Evolutionary conservation across 92 coral and sea anemone genomes (phyloP).

Genomic region (Diadumene lineata): DNA sequence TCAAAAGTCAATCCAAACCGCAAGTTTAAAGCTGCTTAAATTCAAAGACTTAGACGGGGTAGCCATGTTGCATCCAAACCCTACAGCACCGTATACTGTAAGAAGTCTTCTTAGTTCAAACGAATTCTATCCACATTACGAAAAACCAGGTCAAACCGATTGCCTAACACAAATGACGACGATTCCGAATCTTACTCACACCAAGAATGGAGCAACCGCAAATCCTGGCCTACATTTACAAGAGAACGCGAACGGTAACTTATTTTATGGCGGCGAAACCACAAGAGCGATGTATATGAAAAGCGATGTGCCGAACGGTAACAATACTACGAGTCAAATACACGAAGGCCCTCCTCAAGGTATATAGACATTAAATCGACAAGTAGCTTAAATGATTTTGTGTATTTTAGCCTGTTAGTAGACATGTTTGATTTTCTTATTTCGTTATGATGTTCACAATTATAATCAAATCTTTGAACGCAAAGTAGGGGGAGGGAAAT

Average conservation of each 20-base stretch:
- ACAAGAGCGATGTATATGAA: slow-evolving; percentile 88
- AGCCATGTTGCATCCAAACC: slow-evolving; percentile 95
- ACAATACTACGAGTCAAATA: slow-evolving; percentile 73
- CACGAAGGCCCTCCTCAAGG: slow-evolving; percentile 84
- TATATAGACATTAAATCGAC: slow-evolving; percentile 43
- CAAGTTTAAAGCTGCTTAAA: slow-evolving; percentile 61
- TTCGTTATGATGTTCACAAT: slow-evolving; percentile 78
- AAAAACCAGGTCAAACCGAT: slow-evolving; percentile 82
- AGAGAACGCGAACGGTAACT: slow-evolving; percentile 65
- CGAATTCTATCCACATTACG: slow-evolving; percentile 87
- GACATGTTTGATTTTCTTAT: slow-evolving; percentile 82
- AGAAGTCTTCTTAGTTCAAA: slow-evolving; percentile 82
- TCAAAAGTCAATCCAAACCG: slow-evolving; percentile 90
- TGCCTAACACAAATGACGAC: slow-evolving; percentile 34
- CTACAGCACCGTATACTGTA: slow-evolving; percentile 97
- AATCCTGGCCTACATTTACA: slow-evolving; percentile 84
- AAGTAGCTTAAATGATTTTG: slow-evolving; percentile 64
- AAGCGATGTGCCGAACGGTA: slow-evolving; percentile 61
- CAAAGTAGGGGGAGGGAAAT: slow-evolving; percentile 99
- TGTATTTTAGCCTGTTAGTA: slow-evolving; percentile 73
- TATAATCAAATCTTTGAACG: slow-evolving; percentile 92
- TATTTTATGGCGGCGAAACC: slow-evolving; percentile 74
- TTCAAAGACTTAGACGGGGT: slow-evolving; percentile 49
- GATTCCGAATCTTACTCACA: slow-evolving; percentile 41
- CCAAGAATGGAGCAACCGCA: slow-evolving; percentile 88